Conservation (phyloP, 2,797 vertebrate species). For the Peromyscus eremicus region DNA sequence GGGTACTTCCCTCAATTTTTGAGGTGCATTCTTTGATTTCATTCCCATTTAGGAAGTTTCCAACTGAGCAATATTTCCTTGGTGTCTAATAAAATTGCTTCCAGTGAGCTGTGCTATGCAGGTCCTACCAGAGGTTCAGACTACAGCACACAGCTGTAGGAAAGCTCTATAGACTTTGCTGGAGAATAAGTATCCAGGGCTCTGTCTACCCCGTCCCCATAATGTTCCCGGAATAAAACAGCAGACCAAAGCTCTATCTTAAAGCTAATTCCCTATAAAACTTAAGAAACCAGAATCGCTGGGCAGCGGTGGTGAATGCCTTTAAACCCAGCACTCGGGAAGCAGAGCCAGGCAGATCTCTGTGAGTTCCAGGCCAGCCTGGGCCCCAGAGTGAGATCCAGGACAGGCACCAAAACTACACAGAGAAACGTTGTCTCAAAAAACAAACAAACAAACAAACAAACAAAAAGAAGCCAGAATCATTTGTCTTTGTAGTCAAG, state of each 20-base stretch:
- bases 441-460: too few species aligned
- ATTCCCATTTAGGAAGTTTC: constrained; percentile 26
- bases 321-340: too few species aligned
- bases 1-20: background rate
- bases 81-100: constrained; percentile 24
- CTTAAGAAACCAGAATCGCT: background rate
- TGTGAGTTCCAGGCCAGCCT: too few species aligned
- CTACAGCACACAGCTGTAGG: background rate
- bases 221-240: constrained; percentile 32
- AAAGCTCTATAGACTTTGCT: background rate
- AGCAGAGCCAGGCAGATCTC: too few species aligned
- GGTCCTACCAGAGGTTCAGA: background rate
- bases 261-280: background rate
- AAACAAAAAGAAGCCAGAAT: background rate
- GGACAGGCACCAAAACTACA: too few species aligned
- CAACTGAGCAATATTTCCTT: background rate
- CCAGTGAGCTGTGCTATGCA: background rate
- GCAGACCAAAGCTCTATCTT: constrained; percentile 16
- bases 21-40: background rate
- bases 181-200: constrained; percentile 5
- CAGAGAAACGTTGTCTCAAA: too few species aligned
- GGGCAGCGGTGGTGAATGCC: too few species aligned
- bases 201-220: background rate
- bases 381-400: too few species aligned
- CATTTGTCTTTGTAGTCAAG: background rate